Evolutionary conservation across 2,888 invertebrate species (phyloP).

Genomic region (Melanchra persicariae): DNA sequence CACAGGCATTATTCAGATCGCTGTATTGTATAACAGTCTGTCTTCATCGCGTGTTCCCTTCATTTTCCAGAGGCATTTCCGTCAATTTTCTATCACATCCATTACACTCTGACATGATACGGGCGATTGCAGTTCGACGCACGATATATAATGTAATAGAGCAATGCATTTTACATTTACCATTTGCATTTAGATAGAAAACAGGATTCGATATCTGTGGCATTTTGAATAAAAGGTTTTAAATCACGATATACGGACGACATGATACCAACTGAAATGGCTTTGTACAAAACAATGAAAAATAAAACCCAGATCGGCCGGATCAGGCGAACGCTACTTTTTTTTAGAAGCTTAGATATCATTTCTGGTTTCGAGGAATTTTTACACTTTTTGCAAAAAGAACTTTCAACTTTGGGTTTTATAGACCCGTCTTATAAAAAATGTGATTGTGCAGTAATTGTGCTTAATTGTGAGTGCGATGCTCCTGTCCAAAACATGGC

Average conservation of each 20-base stretch:
- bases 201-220: conserved; percentile 58
- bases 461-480: too few relatives aligned
- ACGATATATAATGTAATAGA: conserved; percentile 56
- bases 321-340: not conserved
- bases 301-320: not conserved
- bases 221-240: conserved; percentile 51
- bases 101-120: conserved; percentile 63
- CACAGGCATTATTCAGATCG: too few relatives aligned
- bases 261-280: conserved; percentile 29
- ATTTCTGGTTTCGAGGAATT: not conserved
- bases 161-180: conserved; percentile 62
- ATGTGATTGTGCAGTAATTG: too few relatives aligned
- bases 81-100: conserved; percentile 63
- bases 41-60: conserved; percentile 53
- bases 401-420: not conserved
- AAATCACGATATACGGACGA: conserved; percentile 46
- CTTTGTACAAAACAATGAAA: conserved; percentile 13
- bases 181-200: conserved; percentile 77
- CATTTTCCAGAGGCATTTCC: conserved; percentile 42
- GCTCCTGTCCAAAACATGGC: not conserved
- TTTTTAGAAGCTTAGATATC: not conserved
- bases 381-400: not conserved
- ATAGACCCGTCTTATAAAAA: not conserved
- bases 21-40: not conserved
- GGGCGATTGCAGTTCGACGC: conserved; percentile 58